Evolutionary conservation across 2,113 vertebrate species (phyloP), one percentile per base, ranked within the genome.

Genomic region (Callospermophilus lateralis): DNA sequence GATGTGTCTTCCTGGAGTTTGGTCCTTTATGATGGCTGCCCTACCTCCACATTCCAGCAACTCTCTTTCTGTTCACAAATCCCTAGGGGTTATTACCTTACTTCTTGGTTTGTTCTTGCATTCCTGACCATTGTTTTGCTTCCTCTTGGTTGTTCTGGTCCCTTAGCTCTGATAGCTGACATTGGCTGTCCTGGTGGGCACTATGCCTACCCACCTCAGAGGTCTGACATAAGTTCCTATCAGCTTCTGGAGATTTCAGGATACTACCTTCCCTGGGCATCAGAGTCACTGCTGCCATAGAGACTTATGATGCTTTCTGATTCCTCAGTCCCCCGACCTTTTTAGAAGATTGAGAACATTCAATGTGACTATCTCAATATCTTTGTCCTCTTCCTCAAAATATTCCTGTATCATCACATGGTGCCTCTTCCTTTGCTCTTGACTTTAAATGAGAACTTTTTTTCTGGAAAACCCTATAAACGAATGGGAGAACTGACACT

Each of bases 361-460:
- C 78, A 72, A 7, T 37, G 63, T 32, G 42, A 90, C 80, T 70
- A 86, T 39, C 34, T 97, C 58, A 61, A 15, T 19, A 22, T 72
- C 42, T 68, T 92, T 77, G 37, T 73, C 89, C 34, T 88, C 45
- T 28, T 89, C 42, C 77, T 88, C 32, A 86, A 77, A 88, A 74
- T 70, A n/a, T 92, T 58, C 65, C 91, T 65, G 30, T 22, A 55
- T 86, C 73, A 76, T 81, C 28, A 58, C 45, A 61, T 20, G 26
- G 61, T 65, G 37, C 1, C 11, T 79, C 70, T 77, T 51, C 51
- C 58, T 95, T 81, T 67, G 42, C 16, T 45, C 39, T 68, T 87
- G 51, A 28, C 58, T 74, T 86, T 84, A 63, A 93, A 92, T 30
- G 45, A 86, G 42, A 68, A 74, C 73, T 48, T 65, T n/a, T 80